phyloP scores from a whole-genome alignment of 1,140 invertebrate genomes.

The Brachionus rotundiformis region DNA sequence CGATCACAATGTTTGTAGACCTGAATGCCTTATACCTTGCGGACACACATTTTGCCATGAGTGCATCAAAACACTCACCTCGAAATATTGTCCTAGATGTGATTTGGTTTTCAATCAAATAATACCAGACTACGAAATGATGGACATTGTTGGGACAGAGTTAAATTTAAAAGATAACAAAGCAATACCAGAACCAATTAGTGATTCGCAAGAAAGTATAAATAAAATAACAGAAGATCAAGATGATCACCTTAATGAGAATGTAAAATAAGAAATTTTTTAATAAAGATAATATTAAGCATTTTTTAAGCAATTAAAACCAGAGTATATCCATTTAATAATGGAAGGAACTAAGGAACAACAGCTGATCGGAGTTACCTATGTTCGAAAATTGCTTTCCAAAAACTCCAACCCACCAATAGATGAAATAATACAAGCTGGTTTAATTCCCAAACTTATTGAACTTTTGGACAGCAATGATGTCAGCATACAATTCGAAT shows the following conservation, averaged over 20 bases:
- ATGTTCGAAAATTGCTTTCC: constrained; percentile 54
- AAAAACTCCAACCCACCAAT: constrained; percentile 55
- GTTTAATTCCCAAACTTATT: constrained; percentile 54
- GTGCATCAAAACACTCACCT: not conserved
- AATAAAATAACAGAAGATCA: not conserved
- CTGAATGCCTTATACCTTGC: constrained; percentile 44
- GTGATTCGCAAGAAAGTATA: not conserved
- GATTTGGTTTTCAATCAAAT: constrained; percentile 6
- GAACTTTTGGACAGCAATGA: constrained; percentile 51
- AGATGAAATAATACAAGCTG: constrained; percentile 55
- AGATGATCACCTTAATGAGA: not conserved
- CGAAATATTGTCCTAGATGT: not conserved
- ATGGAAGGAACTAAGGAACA: constrained; percentile 42
- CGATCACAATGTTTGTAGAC: not conserved
- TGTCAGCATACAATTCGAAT: constrained; percentile 70
- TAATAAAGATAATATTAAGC: not conserved
- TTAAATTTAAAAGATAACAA: not conserved
- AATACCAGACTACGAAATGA: constrained; percentile 43
- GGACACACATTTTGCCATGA: constrained; percentile 35
- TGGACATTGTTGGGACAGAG: not conserved
- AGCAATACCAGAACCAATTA: not conserved
- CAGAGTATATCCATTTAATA: constrained; percentile 43
- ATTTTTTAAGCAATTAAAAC: not conserved
- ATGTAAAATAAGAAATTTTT: not conserved
- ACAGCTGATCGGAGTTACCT: constrained; percentile 53